A percentile compares a stretch with the other conserved stretches of the same genome.
Conservation (phyloP, 2,797 vertebrate genomes). For the Crax fasciolata region DNA sequence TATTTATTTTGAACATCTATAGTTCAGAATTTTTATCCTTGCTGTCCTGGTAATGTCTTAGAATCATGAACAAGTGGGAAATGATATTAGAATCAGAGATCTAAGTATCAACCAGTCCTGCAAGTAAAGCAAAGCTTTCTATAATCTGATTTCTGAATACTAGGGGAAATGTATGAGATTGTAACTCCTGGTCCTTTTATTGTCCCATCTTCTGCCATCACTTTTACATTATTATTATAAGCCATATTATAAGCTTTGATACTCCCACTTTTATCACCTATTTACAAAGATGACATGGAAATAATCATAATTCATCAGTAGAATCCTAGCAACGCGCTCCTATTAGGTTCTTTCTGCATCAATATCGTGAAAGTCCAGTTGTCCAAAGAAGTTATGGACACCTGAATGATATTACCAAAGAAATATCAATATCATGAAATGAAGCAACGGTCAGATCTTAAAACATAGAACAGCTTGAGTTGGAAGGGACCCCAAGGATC, state of each 20-base stretch:
- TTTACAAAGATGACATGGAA: background rate
- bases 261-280: background rate
- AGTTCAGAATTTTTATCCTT: background rate
- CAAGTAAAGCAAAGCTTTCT: background rate
- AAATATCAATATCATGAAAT: background rate
- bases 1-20: background rate
- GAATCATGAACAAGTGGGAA: background rate
- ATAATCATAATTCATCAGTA: background rate
- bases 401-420: background rate
- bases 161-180: background rate
- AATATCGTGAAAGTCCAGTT: background rate
- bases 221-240: background rate
- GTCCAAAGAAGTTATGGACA: background rate
- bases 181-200: background rate
- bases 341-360: background rate
- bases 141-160: background rate
- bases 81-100: background rate
- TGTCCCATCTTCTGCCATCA: background rate
- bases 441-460: background rate
- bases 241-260: background rate
- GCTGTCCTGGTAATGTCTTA: background rate
- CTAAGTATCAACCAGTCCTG: background rate
- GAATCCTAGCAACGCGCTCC: background rate
- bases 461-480: no score
- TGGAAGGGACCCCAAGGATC: no score